These are phyloP conservation scores for Dioctria linearis DNA, from an alignment of 2,888 invertebrate species.

Conservation along the genomic window DNA sequence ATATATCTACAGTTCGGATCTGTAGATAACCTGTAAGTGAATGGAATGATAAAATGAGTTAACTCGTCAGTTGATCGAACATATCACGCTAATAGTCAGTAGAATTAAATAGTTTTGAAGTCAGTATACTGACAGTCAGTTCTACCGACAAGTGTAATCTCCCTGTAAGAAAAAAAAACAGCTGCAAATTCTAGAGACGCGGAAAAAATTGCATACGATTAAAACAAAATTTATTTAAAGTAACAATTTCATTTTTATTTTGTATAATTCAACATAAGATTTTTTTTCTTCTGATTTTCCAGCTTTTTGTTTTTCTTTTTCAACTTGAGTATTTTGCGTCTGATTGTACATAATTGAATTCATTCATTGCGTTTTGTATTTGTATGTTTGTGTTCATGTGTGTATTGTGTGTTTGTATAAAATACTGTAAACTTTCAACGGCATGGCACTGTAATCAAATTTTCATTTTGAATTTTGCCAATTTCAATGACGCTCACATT, in stretches of 20 bases:
- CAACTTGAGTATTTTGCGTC: slow-evolving; percentile 49
- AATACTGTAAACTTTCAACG: slow-evolving; percentile 43
- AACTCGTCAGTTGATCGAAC: not conserved
- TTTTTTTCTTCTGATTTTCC: slow-evolving; percentile 16
- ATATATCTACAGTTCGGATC: no score
- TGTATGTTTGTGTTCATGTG: no score
- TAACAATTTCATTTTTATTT: slow-evolving; percentile 48
- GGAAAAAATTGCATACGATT: not conserved
- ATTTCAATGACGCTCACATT: slow-evolving; percentile 3
- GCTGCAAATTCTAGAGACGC: not conserved
- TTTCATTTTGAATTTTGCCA: slow-evolving; percentile 5
- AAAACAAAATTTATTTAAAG: slow-evolving; percentile 32
- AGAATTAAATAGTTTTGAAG: not conserved
- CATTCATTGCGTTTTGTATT: not conserved
- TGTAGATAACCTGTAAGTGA: no score
- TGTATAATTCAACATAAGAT: slow-evolving; percentile 50
- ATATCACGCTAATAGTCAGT: not conserved
- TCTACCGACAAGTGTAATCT: no score
- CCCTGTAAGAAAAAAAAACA: not conserved
- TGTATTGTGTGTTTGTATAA: slow-evolving; percentile 11
- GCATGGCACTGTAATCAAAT: slow-evolving; percentile 47
- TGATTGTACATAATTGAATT: slow-evolving; percentile 44
- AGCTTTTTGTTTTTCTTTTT: slow-evolving; percentile 16
- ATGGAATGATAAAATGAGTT: no score
- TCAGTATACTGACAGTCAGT: no score